Evolutionary conservation across 2,888 invertebrate genomes (phyloP).

Genomic region (Diaperis boleti): DNA sequence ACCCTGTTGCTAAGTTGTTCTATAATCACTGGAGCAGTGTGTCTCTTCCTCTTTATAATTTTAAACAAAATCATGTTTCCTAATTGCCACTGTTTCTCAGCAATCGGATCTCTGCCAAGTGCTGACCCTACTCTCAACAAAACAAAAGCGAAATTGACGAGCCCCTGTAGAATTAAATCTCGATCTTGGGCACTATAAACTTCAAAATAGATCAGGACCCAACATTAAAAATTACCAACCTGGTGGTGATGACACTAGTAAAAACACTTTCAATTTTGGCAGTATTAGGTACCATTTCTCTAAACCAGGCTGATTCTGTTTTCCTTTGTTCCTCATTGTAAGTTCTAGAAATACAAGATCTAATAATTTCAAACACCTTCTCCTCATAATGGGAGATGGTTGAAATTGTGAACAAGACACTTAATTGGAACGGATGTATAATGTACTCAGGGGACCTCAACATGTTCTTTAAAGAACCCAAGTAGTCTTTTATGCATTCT

Average conservation of each 20-base stretch:
- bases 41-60: slow-evolving; percentile 70
- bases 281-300: slow-evolving; percentile 63
- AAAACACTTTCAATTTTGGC: slow-evolving; percentile 65
- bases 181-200: slow-evolving; percentile 68
- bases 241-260: slow-evolving; percentile 66
- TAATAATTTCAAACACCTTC: slow-evolving; percentile 64
- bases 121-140: slow-evolving; percentile 60
- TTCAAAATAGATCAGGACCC: background rate
- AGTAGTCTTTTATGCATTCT: slow-evolving; percentile 66
- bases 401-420: slow-evolving; percentile 70
- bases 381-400: slow-evolving; percentile 67
- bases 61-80: slow-evolving; percentile 72
- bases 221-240: slow-evolving; percentile 56
- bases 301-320: slow-evolving; percentile 70
- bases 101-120: slow-evolving; percentile 58
- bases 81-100: slow-evolving; percentile 66
- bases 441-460: slow-evolving; percentile 71
- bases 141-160: slow-evolving; percentile 65
- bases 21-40: slow-evolving; percentile 70
- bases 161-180: slow-evolving; percentile 66
- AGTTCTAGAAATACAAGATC: slow-evolving; percentile 56
- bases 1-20: slow-evolving; percentile 71
- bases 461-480: slow-evolving; percentile 67
- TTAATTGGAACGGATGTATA: slow-evolving; percentile 74
- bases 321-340: slow-evolving; percentile 61